Evolutionary conservation across 2,797 vertebrate genomes (phyloP).

Genomic region (Gephyroberyx darwinii): DNA sequence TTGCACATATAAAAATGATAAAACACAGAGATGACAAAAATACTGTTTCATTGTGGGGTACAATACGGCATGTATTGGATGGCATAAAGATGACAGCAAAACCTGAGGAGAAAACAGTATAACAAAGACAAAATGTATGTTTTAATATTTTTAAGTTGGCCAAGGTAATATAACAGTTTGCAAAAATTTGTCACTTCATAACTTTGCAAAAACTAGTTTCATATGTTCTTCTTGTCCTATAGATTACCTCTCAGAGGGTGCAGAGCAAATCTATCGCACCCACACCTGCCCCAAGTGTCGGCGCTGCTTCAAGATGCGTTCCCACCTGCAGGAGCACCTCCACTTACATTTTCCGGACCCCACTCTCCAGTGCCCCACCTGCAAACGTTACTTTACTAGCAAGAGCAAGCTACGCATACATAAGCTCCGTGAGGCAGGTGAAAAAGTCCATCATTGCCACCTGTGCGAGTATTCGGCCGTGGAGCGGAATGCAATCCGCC

Average conservation of each 20-base stretch:
- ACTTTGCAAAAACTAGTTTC: neutral
- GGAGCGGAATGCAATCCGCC: slow-evolving; percentile 90
- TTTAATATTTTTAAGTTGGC: neutral
- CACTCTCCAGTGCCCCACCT: slow-evolving; percentile 92
- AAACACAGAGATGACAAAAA: neutral
- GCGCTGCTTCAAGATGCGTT: slow-evolving; percentile 96
- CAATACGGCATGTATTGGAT: too few relatives aligned
- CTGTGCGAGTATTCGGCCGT: slow-evolving; percentile 93
- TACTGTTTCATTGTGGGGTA: neutral
- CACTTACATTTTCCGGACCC: slow-evolving; percentile 94
- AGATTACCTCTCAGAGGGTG: slow-evolving; percentile 82
- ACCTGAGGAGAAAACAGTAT: neutral
- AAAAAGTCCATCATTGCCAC: slow-evolving; percentile 89
- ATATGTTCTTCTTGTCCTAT: slow-evolving; percentile 24
- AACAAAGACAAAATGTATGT: neutral
- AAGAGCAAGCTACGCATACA: slow-evolving; percentile 96
- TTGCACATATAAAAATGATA: neutral
- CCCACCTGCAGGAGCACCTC: slow-evolving; percentile 93
- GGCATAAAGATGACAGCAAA: too few relatives aligned
- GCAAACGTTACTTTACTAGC: slow-evolving; percentile 93
- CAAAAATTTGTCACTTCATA: neutral
- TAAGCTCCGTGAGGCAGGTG: slow-evolving; percentile 88
- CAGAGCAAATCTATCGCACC: slow-evolving; percentile 89
- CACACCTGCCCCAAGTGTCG: slow-evolving; percentile 95
- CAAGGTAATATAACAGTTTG: neutral